Base-by-base conservation (phyloP, 92 coral and sea anemone species). In the Zoanthus gigantus region DNA sequence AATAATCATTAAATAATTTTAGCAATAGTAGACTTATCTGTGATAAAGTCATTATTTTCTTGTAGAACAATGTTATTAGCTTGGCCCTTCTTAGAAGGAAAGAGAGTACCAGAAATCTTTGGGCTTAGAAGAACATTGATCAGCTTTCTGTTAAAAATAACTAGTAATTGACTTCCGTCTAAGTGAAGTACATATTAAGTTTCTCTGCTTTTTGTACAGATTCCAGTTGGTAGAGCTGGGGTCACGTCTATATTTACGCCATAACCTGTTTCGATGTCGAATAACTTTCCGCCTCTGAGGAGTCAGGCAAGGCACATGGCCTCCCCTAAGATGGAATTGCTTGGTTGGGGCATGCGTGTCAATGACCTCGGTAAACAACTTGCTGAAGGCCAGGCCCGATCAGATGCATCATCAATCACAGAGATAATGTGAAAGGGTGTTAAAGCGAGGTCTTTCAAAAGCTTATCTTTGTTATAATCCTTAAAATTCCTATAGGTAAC, bases 141-240 rank as follows among this genome's bases (percentile, higher is more conserved):
- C 77, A 17, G 89, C 13, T 85, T 89, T 92, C 42, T 60, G 56
- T 12, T 3, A 14, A 28, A 56, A 84, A 58, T 84, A 89, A 53
- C 29, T 82, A 16, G 73, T 37, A 56, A 92, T 92, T 13, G 92
- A 73, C 50, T 92, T 92, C 37, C 92, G 44, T 79, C 92, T 84
- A 61, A 89, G 47, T 23, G 89, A 61, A 61, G 69, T 61, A 6
- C 69, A 61, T 17, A 23, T 23, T 23, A 61, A 61, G 69, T 61
- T 61, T 61, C 32, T 61, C 67, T 91, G 94, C 31, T 60, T 47
- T 76, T 92, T 85, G 54, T 85, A 89, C 52, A 48, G 9, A 68
- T 84, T 74, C 87, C 87, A 92, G 69, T 84, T 85, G 47, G 14
- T 47, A 7, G 75, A 17, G 34, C 47, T 85, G 30, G 75, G 83